Base-by-base conservation (phyloP, 2,113 vertebrate genomes). In the Saguinus midas region DNA sequence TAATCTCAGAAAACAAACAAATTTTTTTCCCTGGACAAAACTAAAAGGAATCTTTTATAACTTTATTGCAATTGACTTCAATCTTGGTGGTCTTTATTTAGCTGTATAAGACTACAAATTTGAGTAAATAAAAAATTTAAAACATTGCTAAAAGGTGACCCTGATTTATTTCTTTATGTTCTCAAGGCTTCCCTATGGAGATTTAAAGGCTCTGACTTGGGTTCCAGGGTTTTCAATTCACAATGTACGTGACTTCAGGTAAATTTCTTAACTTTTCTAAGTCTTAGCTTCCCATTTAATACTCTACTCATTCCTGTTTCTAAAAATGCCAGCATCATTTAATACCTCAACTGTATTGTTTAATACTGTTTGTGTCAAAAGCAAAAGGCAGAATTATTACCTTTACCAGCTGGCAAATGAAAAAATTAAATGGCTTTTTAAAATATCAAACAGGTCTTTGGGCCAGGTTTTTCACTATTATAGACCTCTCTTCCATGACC, bases 1-100 rank as follows among this genome's bases (percentile, higher is more conserved):
- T 37, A 95, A 87, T 91, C 37, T 85, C 66, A 91, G 48, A 97
- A 98, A 97, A 2, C 96, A 98, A 98, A 98, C n/a, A 97, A 81
- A 97, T 50, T 76, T 96, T 17, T 91, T 90, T 96, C 72, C 35
- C 23, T 43, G 61, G 87, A 94, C 87, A 97, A 98, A 96, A 94
- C 97, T 97, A 93, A 91, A 94, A 98, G 83, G 1, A 32, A 84
- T 40, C 29, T 97, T 91, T 43, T 32, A 72, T 17, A 96, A 94
- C 88, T 70, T 40, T 83, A 81, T 6, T 3, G 27, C 75, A 95
- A 82, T 79, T 2, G 81, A 75, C 48, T 96, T 37, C 94, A 61
- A 94, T 45, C 61, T 97, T 91, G 98, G 94, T 35, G 90, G 27
- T 94, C 9, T 58, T 79, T 82, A 92, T 84, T 91, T 21, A 57